A percentile compares a stretch with the other conserved stretches of the same genome.
These are phyloP conservation scores for Idaea dimidiata DNA, from an alignment of 2,888 invertebrate species.

Conservation along the genomic window DNA sequence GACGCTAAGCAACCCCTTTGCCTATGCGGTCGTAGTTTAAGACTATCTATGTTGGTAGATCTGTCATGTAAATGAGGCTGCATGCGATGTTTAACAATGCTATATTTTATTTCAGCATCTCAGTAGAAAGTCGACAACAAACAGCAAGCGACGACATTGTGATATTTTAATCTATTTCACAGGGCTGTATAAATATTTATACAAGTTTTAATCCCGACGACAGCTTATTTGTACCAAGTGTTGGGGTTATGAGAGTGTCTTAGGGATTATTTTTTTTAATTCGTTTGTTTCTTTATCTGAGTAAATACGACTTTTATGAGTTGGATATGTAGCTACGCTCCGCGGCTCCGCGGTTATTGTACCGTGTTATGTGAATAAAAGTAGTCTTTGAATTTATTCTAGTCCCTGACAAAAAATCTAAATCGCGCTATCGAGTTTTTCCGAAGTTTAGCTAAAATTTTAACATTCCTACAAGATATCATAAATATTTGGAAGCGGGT, in stretches of 20 bases:
- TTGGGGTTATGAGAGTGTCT: conserved; percentile 26
- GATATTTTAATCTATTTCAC: conserved; percentile 54
- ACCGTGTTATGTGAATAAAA: too few relatives aligned
- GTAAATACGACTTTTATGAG: conserved; percentile 11
- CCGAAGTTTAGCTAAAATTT: too few relatives aligned
- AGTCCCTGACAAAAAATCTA: too few relatives aligned
- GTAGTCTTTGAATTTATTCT: too few relatives aligned
- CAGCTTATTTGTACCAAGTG: conserved; percentile 24
- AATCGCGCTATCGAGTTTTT: too few relatives aligned
- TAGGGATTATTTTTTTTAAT: conserved; percentile 4
- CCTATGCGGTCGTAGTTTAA: too few relatives aligned
- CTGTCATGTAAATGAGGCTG: too few relatives aligned
- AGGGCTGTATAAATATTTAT: conserved; percentile 60
- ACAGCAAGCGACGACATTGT: conserved; percentile 9
- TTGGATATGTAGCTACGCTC: conserved; percentile 1
- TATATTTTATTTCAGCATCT: neutral
- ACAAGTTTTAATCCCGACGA: conserved; percentile 50
- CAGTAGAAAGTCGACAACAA: neutral
- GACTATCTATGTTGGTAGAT: too few relatives aligned
- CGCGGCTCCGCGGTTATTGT: neutral
- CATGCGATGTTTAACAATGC: neutral
- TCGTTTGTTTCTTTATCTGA: conserved; percentile 14
- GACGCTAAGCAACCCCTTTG: too few relatives aligned
- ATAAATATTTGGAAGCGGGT: too few relatives aligned
- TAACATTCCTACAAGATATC: too few relatives aligned